Evolutionary conservation across 2,797 vertebrate species (phyloP).

Genomic region (Poeciliopsis turneri): DNA sequence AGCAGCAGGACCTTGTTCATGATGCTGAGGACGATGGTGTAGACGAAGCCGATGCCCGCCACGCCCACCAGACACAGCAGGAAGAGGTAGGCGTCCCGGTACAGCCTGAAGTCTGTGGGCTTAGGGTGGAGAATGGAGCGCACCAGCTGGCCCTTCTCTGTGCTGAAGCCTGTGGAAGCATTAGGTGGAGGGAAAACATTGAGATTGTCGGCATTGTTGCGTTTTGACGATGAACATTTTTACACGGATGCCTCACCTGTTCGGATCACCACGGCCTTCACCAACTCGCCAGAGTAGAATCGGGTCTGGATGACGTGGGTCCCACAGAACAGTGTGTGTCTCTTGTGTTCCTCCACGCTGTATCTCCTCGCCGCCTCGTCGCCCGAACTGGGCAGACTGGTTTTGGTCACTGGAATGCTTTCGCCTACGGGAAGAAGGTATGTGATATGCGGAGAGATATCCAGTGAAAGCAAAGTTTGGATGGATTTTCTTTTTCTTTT

Average conservation of each 20-base stretch:
- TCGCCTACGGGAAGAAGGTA: slow-evolving; percentile 81
- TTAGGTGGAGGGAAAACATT: background rate
- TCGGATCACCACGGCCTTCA: slow-evolving; percentile 92
- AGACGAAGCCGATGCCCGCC: slow-evolving; percentile 92
- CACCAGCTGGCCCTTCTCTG: slow-evolving; percentile 95
- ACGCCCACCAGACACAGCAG: slow-evolving; percentile 92
- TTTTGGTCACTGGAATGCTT: slow-evolving; percentile 96
- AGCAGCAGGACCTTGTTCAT: slow-evolving; percentile 83
- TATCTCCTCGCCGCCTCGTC: slow-evolving; percentile 78
- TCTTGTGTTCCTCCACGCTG: slow-evolving; percentile 87
- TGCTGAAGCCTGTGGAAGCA: slow-evolving; percentile 86
- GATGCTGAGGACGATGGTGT: slow-evolving; percentile 89
- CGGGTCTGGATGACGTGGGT: slow-evolving; percentile 95
- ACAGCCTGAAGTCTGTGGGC: slow-evolving; percentile 96
- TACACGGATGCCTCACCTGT: slow-evolving; percentile 81
- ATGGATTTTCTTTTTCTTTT: background rate
- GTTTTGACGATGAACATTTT: background rate
- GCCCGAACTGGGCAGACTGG: slow-evolving; percentile 88
- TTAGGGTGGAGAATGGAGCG: slow-evolving; percentile 96
- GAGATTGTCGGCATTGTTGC: background rate
- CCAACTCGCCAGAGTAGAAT: slow-evolving; percentile 91
- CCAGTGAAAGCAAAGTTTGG: background rate
- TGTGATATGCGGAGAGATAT: background rate
- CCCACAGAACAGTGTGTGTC: slow-evolving; percentile 95
- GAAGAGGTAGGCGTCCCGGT: slow-evolving; percentile 94